phyloP scores from a whole-genome alignment of 2,113 vertebrate species.

The Oxyruncus cristatus region DNA sequence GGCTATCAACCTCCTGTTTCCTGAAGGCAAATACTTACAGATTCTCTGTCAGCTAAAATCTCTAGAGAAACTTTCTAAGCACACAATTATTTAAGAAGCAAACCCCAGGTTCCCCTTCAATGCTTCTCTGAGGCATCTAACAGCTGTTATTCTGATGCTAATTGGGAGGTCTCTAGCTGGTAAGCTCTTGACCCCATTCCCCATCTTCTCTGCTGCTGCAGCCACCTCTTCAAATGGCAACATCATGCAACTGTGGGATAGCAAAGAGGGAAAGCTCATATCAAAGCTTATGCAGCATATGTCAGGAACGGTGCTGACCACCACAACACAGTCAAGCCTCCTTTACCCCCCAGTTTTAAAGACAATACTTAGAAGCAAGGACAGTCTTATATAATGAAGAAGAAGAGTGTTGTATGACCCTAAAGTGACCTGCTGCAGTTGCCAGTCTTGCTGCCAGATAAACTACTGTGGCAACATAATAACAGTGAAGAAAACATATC shows the following conservation, averaged over 20 bases:
- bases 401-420: neutral
- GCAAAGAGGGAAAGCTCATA: neutral
- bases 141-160: neutral
- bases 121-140: neutral
- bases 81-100: neutral
- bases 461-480: neutral
- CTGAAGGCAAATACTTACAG: neutral
- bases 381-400: neutral
- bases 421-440: neutral
- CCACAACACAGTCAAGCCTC: neutral
- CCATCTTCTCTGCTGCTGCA: neutral
- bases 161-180: neutral
- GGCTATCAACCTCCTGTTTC: neutral
- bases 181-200: neutral
- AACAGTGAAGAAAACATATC: neutral
- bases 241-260: neutral
- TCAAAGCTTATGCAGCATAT: neutral
- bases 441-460: neutral
- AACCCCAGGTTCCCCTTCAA: neutral
- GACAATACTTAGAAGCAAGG: neutral
- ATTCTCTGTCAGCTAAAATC: neutral
- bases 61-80: neutral
- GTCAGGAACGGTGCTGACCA: neutral
- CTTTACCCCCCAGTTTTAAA: neutral
- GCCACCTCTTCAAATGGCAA: neutral